Evolutionary conservation across 2,797 vertebrate genomes (phyloP).

Genomic region (Myotis pilosus): DNA sequence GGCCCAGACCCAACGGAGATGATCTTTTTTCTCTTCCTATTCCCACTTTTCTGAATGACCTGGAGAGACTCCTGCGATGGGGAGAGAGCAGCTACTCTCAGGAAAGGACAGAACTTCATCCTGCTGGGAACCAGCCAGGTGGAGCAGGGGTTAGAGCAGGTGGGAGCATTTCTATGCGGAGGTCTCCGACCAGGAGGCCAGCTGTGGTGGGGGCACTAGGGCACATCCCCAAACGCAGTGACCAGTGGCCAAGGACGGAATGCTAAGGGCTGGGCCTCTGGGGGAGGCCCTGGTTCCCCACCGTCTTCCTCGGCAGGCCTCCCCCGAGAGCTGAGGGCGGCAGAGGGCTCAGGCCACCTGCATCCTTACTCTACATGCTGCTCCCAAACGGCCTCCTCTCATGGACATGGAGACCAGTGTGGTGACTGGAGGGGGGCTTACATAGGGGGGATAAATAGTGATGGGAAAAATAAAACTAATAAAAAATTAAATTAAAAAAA

Average conservation of each 20-base stretch:
- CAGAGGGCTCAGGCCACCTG: too few species aligned
- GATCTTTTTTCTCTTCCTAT: not conserved
- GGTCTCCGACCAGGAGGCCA: not conserved
- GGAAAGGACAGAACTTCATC: not conserved
- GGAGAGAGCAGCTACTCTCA: not conserved
- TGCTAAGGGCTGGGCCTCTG: not conserved
- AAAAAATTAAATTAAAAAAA: too few species aligned
- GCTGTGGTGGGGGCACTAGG: too few species aligned
- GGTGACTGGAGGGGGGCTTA: too few species aligned
- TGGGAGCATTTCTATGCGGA: not conserved
- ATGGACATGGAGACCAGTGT: too few species aligned
- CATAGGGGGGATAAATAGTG: too few species aligned
- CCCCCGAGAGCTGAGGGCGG: too few species aligned
- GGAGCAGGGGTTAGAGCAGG: too few species aligned
- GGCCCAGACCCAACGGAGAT: not conserved
- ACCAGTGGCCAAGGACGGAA: rapidly evolving
- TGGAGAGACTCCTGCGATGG: not conserved
- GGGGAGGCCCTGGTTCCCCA: rapidly evolving
- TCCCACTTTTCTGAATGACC: not conserved
- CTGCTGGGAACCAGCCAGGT: not conserved
- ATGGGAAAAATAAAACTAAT: too few species aligned
- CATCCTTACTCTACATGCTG: too few species aligned
- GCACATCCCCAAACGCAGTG: not conserved
- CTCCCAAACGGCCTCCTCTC: too few species aligned
- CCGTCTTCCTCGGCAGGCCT: not conserved